phyloP scores from a whole-genome alignment of 2,113 vertebrate species.

The Crypturellus undulatus region DNA sequence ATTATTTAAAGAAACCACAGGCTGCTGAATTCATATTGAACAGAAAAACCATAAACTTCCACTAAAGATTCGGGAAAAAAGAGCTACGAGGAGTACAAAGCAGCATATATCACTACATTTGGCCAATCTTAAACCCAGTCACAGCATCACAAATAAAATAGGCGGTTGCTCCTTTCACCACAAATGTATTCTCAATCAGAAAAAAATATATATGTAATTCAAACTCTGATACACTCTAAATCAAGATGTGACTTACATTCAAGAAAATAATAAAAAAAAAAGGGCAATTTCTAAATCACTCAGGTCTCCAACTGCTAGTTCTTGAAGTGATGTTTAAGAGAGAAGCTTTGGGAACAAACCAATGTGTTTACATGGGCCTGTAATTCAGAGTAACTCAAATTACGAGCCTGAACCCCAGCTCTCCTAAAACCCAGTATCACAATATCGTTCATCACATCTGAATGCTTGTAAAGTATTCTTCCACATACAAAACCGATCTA shows the following conservation, averaged over 20 bases:
- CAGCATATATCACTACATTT: conserved; percentile 21
- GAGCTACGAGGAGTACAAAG: conserved; percentile 44
- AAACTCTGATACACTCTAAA: conserved; percentile 16
- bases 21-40: neutral
- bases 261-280: neutral
- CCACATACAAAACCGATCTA: neutral
- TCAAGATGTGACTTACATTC: conserved; percentile 26
- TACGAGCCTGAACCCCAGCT: neutral
- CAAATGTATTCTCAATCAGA: conserved; percentile 40
- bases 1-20: conserved; percentile 10
- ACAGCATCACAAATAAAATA: neutral
- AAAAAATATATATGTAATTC: neutral
- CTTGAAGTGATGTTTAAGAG: neutral
- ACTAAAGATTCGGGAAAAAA: conserved; percentile 22
- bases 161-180: neutral
- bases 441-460: neutral
- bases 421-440: neutral
- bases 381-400: neutral
- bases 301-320: neutral
- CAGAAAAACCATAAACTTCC: conserved; percentile 29
- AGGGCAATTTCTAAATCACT: conserved; percentile 28
- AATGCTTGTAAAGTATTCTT: neutral
- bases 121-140: conserved; percentile 26
- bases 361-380: neutral
- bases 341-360: neutral